These are phyloP conservation scores for Tiliqua scincoides DNA, from an alignment of 2,113 vertebrate species.

Conservation along the genomic window DNA sequence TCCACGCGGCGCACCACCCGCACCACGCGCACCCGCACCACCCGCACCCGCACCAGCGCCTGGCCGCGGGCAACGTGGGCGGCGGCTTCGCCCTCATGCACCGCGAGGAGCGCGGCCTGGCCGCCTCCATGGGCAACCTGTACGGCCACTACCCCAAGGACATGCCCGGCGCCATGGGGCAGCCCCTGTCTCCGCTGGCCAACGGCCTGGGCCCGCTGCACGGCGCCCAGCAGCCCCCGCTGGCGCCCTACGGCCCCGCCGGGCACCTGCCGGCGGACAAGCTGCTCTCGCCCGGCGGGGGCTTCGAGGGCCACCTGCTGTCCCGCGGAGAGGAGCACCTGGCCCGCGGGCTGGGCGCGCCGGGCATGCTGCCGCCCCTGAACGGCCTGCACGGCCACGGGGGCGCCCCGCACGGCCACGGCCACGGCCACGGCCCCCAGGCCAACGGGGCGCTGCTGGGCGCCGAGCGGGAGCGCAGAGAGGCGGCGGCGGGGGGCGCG, in stretches of 20 bases:
- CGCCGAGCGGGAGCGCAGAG: slow-evolving; percentile 83
- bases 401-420: too few relatives aligned
- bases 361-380: slow-evolving; percentile 87
- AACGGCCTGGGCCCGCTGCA: slow-evolving; percentile 92
- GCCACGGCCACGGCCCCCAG: slow-evolving; percentile 87
- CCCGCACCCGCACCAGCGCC: slow-evolving; percentile 81
- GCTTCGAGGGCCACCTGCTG: slow-evolving; percentile 94
- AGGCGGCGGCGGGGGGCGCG: slow-evolving; percentile 76
- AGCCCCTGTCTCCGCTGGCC: slow-evolving; percentile 90
- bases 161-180: slow-evolving; percentile 92
- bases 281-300: slow-evolving; percentile 90
- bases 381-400: slow-evolving; percentile 88
- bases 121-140: slow-evolving; percentile 93
- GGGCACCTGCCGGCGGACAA: slow-evolving; percentile 92
- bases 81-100: slow-evolving; percentile 96
- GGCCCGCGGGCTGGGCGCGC: slow-evolving; percentile 85
- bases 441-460: slow-evolving; percentile 84
- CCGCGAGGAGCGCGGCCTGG: slow-evolving; percentile 92
- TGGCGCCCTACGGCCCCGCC: slow-evolving; percentile 86
- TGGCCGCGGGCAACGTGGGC: slow-evolving; percentile 91
- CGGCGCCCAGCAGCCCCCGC: slow-evolving; percentile 89
- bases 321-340: slow-evolving; percentile 92
- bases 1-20: slow-evolving; percentile 90
- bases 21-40: slow-evolving; percentile 83
- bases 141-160: slow-evolving; percentile 97